Percentiles rank a stretch among this genome's conserved stretches.
phyloP scores from a whole-genome alignment of 2,797 vertebrate species.

The Acipenser transmontanus region DNA sequence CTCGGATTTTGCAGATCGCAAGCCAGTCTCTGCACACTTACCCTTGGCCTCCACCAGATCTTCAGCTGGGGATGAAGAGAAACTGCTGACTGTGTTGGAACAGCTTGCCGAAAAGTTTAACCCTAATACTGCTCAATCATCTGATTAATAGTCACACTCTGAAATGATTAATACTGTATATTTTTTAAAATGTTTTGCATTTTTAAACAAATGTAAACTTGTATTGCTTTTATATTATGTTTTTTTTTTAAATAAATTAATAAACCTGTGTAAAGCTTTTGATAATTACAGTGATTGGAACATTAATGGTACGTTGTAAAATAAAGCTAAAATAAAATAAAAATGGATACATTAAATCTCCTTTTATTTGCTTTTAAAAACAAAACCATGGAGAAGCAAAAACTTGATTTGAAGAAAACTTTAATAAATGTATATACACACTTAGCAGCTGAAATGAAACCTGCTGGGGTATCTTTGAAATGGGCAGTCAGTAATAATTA shows the following conservation, averaged over 20 bases:
- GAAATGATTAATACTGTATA: not conserved
- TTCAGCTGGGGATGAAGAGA: conserved; percentile 54
- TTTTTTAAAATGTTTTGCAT: not conserved
- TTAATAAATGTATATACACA: no score
- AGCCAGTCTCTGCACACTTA: conserved; percentile 62
- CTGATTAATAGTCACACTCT: not conserved
- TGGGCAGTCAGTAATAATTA: no score
- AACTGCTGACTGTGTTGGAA: conserved; percentile 51
- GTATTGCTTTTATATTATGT: not conserved
- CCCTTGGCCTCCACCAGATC: conserved; percentile 61
- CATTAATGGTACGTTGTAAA: no score
- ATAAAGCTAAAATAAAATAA: no score
- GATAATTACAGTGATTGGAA: no score
- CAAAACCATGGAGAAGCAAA: no score
- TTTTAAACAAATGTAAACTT: not conserved
- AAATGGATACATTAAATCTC: no score
- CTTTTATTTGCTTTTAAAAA: no score
- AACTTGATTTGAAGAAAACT: no score
- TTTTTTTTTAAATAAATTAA: not conserved
- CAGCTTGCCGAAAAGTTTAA: conserved; percentile 61
- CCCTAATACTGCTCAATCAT: conserved; percentile 19
- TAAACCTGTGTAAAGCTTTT: not conserved
- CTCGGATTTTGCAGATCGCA: conserved; percentile 54
- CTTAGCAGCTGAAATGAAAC: no score
- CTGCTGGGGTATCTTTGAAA: no score